A percentile compares a stretch with the other conserved stretches of the same genome.
Evolutionary conservation across 37 sponge, comb jelly and placozoan species (phyloP).

Genomic region (Tethya wilhelma): DNA sequence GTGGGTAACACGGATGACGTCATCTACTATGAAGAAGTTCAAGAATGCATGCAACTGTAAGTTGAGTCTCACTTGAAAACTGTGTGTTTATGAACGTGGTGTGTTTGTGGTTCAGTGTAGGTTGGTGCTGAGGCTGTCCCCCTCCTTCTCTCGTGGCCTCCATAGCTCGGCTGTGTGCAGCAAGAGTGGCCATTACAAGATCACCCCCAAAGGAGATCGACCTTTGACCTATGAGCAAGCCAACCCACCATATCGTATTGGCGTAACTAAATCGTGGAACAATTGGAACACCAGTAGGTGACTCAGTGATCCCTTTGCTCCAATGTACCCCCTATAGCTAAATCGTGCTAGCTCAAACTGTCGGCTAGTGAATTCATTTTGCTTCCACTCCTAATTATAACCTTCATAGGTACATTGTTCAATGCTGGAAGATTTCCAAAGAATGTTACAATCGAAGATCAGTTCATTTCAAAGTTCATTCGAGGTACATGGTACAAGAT

Average conservation of each 20-base stretch:
- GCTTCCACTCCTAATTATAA: no score
- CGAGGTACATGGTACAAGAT: conserved; percentile 58
- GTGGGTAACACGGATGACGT: no score
- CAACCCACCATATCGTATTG: conserved; percentile 49
- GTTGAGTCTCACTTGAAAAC: not conserved
- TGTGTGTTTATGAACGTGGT: not conserved
- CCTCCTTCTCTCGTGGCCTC: no score
- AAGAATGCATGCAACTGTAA: not conserved
- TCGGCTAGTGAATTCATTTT: not conserved
- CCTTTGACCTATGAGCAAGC: conserved; percentile 62
- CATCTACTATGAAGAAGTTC: not conserved
- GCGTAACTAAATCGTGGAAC: conserved; percentile 60
- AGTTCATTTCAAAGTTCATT: conserved; percentile 52
- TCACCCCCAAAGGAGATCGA: conserved; percentile 28
- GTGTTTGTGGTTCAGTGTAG: no score
- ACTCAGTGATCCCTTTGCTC: not conserved
- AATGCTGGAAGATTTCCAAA: conserved; percentile 16
- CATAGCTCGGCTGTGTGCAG: not conserved
- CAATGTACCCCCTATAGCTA: not conserved
- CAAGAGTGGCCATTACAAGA: conserved; percentile 43
- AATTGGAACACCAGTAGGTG: conserved; percentile 47
- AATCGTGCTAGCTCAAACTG: not conserved
- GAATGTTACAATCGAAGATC: conserved; percentile 29
- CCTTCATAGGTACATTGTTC: conserved; percentile 19
- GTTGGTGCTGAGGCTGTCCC: no score